Evolutionary conservation across 1,140 invertebrate genomes (phyloP).

Genomic region (Anagrus nilaparvatae): DNA sequence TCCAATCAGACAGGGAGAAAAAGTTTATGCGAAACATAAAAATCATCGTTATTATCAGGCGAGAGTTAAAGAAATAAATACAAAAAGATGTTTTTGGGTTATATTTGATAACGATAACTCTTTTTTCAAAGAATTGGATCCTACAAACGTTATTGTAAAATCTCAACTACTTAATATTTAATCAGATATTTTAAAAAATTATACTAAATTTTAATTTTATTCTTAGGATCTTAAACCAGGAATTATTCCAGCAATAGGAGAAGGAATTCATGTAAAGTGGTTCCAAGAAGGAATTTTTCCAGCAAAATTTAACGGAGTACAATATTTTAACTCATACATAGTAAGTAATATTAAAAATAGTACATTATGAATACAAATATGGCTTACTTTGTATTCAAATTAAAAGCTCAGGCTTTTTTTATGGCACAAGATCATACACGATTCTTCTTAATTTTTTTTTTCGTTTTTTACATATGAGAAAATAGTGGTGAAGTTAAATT

Average conservation of each 20-base stretch:
- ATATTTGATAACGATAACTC: slow-evolving; percentile 58
- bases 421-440: too few species aligned
- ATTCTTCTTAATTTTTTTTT: too few species aligned
- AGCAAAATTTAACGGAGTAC: slow-evolving; percentile 47
- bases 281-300: slow-evolving; percentile 49
- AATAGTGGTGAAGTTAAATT: too few species aligned
- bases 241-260: slow-evolving; percentile 38
- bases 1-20: slow-evolving; percentile 30
- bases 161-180: slow-evolving; percentile 7
- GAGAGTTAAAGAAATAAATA: slow-evolving; percentile 38
- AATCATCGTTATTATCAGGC: slow-evolving; percentile 54
- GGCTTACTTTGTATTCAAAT: too few species aligned
- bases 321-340: slow-evolving; percentile 43
- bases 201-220: slow-evolving; percentile 6
- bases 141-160: slow-evolving; percentile 43
- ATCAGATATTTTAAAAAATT: too few species aligned
- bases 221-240: slow-evolving; percentile 31
- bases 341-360: slow-evolving; percentile 34
- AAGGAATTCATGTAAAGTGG: slow-evolving; percentile 48
- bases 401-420: too few species aligned
- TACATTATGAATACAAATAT: background rate
- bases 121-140: slow-evolving; percentile 51
- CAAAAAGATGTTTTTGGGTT: slow-evolving; percentile 44
- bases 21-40: slow-evolving; percentile 53
- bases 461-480: too few species aligned